A percentile compares a stretch with the other conserved stretches of the same genome.
phyloP scores from a whole-genome alignment of 2,113 vertebrate species.

The Bufo bufo region DNA sequence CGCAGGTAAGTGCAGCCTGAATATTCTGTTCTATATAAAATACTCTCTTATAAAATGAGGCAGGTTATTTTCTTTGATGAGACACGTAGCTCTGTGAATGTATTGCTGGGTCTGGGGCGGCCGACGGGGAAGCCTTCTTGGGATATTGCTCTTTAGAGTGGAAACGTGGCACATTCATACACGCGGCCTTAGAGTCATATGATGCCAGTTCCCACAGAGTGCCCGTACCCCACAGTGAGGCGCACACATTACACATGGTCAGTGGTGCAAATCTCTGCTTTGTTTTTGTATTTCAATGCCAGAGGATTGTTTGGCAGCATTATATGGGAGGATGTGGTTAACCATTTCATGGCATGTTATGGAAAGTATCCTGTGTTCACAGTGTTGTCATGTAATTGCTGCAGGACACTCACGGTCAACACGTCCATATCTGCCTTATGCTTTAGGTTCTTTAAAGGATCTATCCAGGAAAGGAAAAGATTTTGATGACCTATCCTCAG shows the following conservation, averaged over 20 bases:
- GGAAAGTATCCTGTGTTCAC: neutral
- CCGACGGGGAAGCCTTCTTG: neutral
- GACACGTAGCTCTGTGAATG: too few species aligned
- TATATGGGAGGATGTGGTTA: neutral
- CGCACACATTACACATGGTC: constrained; percentile 16
- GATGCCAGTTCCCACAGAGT: neutral
- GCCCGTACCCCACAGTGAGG: neutral
- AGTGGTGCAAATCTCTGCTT: neutral
- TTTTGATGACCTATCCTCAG: too few species aligned
- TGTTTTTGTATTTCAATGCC: neutral
- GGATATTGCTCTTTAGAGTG: neutral
- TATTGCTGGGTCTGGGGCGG: neutral
- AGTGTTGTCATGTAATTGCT: neutral
- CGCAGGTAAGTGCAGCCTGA: too few species aligned
- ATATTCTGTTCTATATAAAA: too few species aligned
- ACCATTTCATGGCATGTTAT: neutral
- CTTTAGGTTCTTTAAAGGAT: too few species aligned
- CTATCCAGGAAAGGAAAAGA: too few species aligned
- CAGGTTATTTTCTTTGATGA: too few species aligned
- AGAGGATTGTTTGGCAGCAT: neutral
- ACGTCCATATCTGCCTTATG: neutral
- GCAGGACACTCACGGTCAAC: neutral
- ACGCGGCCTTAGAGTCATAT: neutral
- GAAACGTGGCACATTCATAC: neutral
- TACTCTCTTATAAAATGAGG: too few species aligned